Conservation (phyloP, 2,113 vertebrate genomes). For the Paramisgurnus dabryanus region DNA sequence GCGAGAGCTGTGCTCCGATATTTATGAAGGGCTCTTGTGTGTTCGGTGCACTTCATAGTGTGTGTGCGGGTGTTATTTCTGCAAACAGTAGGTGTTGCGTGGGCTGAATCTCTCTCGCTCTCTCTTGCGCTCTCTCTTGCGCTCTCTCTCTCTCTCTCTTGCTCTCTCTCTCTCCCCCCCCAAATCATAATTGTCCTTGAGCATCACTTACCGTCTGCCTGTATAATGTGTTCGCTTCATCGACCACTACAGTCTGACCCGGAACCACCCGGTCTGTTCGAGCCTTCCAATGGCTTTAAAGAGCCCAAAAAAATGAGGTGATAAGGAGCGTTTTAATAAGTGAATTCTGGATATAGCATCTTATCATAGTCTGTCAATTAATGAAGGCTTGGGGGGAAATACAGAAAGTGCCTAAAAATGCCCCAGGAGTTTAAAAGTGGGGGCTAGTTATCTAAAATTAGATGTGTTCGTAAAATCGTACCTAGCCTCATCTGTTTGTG, state of each 20-base stretch:
- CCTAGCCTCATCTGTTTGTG: no score
- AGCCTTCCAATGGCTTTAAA: background rate
- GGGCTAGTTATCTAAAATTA: no score
- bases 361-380: no score
- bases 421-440: no score
- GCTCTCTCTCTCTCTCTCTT: background rate
- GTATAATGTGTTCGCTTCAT: slow-evolving; percentile 52
- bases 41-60: background rate
- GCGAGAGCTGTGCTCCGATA: slow-evolving; percentile 23
- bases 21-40: slow-evolving; percentile 53
- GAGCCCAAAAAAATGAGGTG: background rate
- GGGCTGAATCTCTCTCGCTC: background rate
- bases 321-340: no score
- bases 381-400: no score
- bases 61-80: background rate
- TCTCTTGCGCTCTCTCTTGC: background rate
- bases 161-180: background rate
- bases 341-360: no score
- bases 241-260: background rate
- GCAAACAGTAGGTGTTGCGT: slow-evolving; percentile 26
- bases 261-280: background rate
- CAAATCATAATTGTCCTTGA: slow-evolving; percentile 61
- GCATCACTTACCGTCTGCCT: slow-evolving; percentile 49
- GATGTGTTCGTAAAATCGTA: no score
- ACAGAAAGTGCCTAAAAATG: no score